phyloP scores from a whole-genome alignment of 2,113 vertebrate genomes.

The Heloderma charlesbogerti region DNA sequence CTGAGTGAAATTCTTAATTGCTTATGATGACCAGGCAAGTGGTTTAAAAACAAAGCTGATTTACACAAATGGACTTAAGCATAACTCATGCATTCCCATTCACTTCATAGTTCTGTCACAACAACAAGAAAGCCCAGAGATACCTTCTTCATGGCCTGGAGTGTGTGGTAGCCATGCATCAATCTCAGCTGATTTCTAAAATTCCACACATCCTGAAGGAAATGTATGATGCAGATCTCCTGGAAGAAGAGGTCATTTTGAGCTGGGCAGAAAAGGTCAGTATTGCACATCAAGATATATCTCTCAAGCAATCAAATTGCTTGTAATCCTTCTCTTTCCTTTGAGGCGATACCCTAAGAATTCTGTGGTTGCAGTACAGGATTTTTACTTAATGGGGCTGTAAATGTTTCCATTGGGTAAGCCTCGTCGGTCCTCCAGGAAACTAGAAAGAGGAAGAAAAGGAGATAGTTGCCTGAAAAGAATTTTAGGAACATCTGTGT shows the following conservation, averaged over 20 bases:
- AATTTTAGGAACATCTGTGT: too few relatives aligned
- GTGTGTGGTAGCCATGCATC: slow-evolving; percentile 95
- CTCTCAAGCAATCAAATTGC: neutral
- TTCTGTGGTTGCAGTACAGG: too few relatives aligned
- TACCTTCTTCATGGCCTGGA: slow-evolving; percentile 96
- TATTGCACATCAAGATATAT: neutral
- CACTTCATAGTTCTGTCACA: slow-evolving; percentile 91
- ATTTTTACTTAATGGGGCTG: neutral
- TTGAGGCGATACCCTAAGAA: neutral
- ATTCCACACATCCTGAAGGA: slow-evolving; percentile 96
- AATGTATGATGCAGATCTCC: slow-evolving; percentile 94
- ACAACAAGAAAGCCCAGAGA: slow-evolving; percentile 97
- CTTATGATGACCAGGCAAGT: too few relatives aligned
- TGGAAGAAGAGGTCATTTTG: slow-evolving; percentile 96
- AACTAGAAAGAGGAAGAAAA: neutral
- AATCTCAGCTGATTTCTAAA: slow-evolving; percentile 90
- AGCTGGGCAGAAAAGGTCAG: slow-evolving; percentile 96
- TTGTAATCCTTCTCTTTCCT: neutral
- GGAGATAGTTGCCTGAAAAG: neutral
- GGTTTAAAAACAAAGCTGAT: neutral
- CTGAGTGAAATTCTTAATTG: neutral
- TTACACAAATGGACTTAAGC: too few relatives aligned
- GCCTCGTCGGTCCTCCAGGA: neutral
- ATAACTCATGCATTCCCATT: neutral
- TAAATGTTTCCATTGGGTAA: neutral